phyloP scores from a whole-genome alignment of 2,113 vertebrate genomes.

The Parus major region DNA sequence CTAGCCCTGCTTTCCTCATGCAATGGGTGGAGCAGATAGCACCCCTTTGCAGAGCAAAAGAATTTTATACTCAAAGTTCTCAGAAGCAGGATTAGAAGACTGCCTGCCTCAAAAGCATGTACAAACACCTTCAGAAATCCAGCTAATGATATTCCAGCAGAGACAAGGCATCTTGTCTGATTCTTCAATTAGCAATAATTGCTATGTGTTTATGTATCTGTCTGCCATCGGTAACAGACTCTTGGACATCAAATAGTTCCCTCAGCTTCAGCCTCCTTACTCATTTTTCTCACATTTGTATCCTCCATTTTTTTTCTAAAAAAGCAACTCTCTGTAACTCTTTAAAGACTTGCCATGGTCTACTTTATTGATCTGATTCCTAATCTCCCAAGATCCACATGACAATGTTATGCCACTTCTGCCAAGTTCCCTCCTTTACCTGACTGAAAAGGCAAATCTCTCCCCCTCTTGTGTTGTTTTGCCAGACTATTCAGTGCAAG shows the following conservation, averaged over 20 bases:
- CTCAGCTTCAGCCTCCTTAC: not conserved
- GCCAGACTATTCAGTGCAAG: not conserved
- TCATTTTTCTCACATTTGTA: conserved; percentile 47
- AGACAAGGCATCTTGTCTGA: conserved; percentile 2
- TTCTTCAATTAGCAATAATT: conserved; percentile 50
- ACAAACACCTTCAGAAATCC: not conserved
- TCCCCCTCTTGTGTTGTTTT: not conserved
- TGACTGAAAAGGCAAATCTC: not conserved
- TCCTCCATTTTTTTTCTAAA: conserved; percentile 4
- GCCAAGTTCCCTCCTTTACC: not conserved
- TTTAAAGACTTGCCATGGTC: not conserved
- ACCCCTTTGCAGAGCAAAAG: not conserved
- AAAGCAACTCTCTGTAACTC: not conserved
- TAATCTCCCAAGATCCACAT: not conserved
- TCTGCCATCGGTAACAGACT: conserved; percentile 60
- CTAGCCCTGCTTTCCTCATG: not conserved
- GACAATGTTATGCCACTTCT: not conserved
- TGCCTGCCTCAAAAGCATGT: not conserved
- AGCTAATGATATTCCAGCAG: not conserved
- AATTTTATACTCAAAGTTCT: not conserved
- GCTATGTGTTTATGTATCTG: conserved; percentile 53
- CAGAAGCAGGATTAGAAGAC: not conserved
- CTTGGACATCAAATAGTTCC: conserved; percentile 60
- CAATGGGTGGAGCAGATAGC: not conserved
- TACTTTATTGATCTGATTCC: not conserved